Percentiles rank a stretch among this genome's conserved stretches.
Conservation (phyloP, 2,888 invertebrate genomes). For the Napeogenes inachia region DNA sequence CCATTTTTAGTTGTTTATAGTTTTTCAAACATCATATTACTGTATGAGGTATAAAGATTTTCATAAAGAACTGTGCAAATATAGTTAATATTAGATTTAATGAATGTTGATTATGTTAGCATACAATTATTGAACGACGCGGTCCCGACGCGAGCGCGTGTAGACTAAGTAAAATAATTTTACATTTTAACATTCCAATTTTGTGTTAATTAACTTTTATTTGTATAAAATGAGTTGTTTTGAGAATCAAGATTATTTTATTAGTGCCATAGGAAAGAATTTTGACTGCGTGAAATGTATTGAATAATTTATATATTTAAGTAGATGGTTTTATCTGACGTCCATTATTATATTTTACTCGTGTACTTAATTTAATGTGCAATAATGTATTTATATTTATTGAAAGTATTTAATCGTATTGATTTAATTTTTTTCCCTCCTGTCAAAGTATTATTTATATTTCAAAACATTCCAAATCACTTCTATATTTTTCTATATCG, state of each 20-base stretch:
- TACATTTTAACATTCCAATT: conserved; percentile 40
- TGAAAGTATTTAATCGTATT: conserved; percentile 23
- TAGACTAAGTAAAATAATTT: conserved; percentile 33
- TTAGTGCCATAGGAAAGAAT: conserved; percentile 63
- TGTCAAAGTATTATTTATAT: conserved; percentile 28
- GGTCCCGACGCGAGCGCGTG: conserved; percentile 20
- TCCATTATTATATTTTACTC: conserved; percentile 42
- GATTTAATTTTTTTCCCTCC: conserved; percentile 23
- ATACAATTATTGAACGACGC: conserved; percentile 17
- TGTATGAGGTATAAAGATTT: conserved; percentile 3
- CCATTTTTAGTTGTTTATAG: no score
- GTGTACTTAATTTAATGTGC: conserved; percentile 34
- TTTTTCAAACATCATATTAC: no score
- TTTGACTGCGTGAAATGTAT: conserved; percentile 32
- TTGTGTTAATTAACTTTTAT: conserved; percentile 27
- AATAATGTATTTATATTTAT: conserved; percentile 33
- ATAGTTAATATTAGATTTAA: conserved; percentile 13
- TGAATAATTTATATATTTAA: conserved; percentile 31
- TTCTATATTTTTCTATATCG: conserved; percentile 35
- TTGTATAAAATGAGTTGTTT: conserved; percentile 29
- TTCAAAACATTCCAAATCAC: conserved; percentile 21
- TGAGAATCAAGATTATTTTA: conserved; percentile 37
- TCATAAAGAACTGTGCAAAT: conserved; percentile 18
- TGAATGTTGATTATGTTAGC: conserved; percentile 25
- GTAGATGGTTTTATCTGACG: conserved; percentile 47